These are phyloP conservation scores for Mola mola DNA, from an alignment of 2,113 vertebrate species.

Conservation along the genomic window DNA sequence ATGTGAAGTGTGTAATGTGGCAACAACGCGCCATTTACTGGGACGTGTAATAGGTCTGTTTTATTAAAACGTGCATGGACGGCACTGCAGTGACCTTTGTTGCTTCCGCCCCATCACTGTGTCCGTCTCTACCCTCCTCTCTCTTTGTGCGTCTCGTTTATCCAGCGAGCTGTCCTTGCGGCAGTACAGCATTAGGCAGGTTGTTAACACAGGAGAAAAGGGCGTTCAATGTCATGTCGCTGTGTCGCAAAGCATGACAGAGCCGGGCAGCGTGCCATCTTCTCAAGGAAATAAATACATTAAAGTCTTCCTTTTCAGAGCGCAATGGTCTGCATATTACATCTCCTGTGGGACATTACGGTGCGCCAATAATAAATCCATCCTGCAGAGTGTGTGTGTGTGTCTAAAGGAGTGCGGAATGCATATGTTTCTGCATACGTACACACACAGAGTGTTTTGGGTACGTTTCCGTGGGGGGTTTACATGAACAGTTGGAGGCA, in stretches of 20 bases:
- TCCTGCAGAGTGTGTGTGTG: constrained; percentile 19
- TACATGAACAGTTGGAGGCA: constrained; percentile 51
- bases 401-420: constrained; percentile 29
- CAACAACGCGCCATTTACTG: constrained; percentile 52
- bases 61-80: constrained; percentile 52
- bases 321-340: constrained; percentile 80
- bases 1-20: constrained; percentile 27
- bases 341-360: constrained; percentile 74
- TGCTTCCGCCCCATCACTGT: constrained; percentile 8
- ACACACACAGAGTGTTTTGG: constrained; percentile 11
- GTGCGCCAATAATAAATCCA: constrained; percentile 76
- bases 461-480: constrained; percentile 29
- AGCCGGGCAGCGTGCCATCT: constrained; percentile 53
- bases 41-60: constrained; percentile 45
- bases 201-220: constrained; percentile 69
- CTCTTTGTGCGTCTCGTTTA: constrained; percentile 57
- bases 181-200: constrained; percentile 51
- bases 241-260: constrained; percentile 62
- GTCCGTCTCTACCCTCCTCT: constrained; percentile 33
- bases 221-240: constrained; percentile 80
- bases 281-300: constrained; percentile 77
- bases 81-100: constrained; percentile 37
- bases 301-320: constrained; percentile 65
- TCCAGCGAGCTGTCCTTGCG: constrained; percentile 72
- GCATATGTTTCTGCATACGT: constrained; percentile 21